These are phyloP conservation scores for Helobdella robusta DNA, from an alignment of 2,888 invertebrate genomes.

Conservation along the genomic window DNA sequence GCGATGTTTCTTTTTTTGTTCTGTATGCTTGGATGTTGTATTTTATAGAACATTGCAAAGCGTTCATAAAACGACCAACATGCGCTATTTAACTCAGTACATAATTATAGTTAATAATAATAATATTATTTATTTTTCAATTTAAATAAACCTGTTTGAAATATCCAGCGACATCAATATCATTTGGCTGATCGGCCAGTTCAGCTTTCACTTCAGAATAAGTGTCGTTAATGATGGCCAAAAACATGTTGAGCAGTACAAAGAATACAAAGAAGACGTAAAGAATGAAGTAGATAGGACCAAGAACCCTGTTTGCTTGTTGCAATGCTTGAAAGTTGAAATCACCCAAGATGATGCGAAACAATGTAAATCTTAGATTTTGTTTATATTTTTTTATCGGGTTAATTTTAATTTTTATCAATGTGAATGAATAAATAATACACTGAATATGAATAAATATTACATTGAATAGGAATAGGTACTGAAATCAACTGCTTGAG, in stretches of 20 bases:
- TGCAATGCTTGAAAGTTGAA: slow-evolving; percentile 64
- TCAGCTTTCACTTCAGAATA: slow-evolving; percentile 66
- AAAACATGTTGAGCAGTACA: slow-evolving; percentile 68
- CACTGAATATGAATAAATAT: slow-evolving; percentile 17
- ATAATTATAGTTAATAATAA: too few species aligned
- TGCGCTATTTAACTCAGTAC: too few species aligned
- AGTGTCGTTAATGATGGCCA: slow-evolving; percentile 71
- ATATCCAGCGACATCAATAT: slow-evolving; percentile 54
- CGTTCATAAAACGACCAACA: too few species aligned
- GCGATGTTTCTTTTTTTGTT: too few species aligned
- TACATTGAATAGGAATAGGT: slow-evolving; percentile 39
- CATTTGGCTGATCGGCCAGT: slow-evolving; percentile 52
- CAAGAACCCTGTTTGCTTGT: slow-evolving; percentile 60
- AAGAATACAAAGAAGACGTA: slow-evolving; percentile 72
- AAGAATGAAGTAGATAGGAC: slow-evolving; percentile 64
- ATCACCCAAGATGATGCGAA: slow-evolving; percentile 66
- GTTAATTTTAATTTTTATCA: background rate
- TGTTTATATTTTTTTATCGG: too few species aligned
- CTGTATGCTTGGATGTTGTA: too few species aligned
- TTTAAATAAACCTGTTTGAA: slow-evolving; percentile 16
- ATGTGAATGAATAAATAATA: background rate
- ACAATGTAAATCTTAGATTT: slow-evolving; percentile 57
- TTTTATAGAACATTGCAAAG: too few species aligned
- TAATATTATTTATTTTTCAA: too few species aligned
- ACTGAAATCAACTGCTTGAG: slow-evolving; percentile 60